phyloP scores from a whole-genome alignment of 2,888 invertebrate species.

The Caenorhabditis macrosperma region DNA sequence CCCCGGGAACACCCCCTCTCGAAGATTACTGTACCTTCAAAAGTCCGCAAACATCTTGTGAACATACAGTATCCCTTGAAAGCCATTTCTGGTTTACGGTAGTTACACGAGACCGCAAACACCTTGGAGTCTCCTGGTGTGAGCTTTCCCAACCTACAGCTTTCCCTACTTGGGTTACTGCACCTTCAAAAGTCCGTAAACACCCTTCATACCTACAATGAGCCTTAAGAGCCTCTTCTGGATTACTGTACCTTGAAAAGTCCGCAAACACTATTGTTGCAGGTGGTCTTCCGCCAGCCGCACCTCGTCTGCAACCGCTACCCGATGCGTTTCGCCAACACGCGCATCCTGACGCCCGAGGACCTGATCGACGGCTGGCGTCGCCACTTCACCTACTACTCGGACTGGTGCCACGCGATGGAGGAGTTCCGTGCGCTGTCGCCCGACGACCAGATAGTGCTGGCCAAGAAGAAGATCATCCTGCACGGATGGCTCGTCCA shows the following conservation, averaged over 20 bases:
- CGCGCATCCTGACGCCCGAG: constrained; percentile 54
- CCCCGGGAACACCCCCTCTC: no score
- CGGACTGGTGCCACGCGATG: constrained; percentile 67
- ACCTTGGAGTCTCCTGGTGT: no score
- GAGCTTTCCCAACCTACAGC: no score
- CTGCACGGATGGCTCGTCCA: constrained; percentile 68
- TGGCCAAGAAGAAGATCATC: constrained; percentile 62
- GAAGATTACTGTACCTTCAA: not conserved
- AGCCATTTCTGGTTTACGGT: not conserved
- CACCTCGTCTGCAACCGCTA: constrained; percentile 64
- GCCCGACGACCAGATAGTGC: constrained; percentile 60
- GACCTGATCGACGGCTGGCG: constrained; percentile 70
- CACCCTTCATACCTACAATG: no score
- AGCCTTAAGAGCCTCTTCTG: no score
- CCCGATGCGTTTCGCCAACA: constrained; percentile 64
- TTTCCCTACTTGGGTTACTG: no score
- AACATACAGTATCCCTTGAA: not conserved
- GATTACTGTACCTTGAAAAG: not conserved
- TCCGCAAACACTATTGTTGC: constrained; percentile 2
- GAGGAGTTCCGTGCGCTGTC: constrained; percentile 59
- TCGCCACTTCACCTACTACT: constrained; percentile 65
- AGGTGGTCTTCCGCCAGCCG: constrained; percentile 66
- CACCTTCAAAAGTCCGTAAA: no score
- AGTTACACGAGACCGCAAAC: no score
- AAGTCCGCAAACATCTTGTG: not conserved